These are phyloP conservation scores for Conus ventricosus DNA, from an alignment of 1,140 invertebrate species.

Conservation along the genomic window DNA sequence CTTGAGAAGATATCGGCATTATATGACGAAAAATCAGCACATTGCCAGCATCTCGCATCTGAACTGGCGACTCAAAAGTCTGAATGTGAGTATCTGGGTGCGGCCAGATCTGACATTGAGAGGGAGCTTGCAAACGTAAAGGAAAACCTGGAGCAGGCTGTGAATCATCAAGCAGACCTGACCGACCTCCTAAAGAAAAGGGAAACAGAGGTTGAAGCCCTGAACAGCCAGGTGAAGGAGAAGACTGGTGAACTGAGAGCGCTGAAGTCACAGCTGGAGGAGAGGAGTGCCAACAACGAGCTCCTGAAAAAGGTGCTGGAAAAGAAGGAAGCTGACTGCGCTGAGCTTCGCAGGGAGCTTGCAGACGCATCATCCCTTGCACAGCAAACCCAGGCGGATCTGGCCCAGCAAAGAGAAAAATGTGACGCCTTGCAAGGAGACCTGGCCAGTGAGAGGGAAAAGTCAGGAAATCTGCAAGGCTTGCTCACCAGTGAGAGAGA, in stretches of 20 bases:
- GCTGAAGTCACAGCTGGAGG: neutral
- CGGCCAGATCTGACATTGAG: too few relatives aligned
- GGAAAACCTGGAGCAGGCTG: neutral
- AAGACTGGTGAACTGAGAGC: neutral
- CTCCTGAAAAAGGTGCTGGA: neutral
- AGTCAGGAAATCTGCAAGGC: neutral
- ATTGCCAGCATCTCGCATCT: too few relatives aligned
- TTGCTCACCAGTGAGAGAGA: neutral
- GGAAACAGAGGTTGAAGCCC: neutral
- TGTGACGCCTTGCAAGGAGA: neutral
- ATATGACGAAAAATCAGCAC: too few relatives aligned
- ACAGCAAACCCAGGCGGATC: neutral
- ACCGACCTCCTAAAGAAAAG: neutral
- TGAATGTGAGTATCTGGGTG: too few relatives aligned
- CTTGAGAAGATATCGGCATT: too few relatives aligned
- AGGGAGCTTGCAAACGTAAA: too few relatives aligned
- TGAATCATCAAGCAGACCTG: neutral
- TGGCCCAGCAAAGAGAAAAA: neutral
- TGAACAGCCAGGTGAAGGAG: neutral
- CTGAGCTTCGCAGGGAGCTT: neutral
- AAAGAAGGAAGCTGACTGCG: slow-evolving; percentile 5
- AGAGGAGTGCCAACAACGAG: neutral
- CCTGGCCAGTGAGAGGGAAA: neutral
- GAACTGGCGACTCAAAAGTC: too few relatives aligned
- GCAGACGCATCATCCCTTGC: neutral